Evolutionary conservation across 1,140 invertebrate genomes (phyloP).

Genomic region (Drosophila ercepeae): DNA sequence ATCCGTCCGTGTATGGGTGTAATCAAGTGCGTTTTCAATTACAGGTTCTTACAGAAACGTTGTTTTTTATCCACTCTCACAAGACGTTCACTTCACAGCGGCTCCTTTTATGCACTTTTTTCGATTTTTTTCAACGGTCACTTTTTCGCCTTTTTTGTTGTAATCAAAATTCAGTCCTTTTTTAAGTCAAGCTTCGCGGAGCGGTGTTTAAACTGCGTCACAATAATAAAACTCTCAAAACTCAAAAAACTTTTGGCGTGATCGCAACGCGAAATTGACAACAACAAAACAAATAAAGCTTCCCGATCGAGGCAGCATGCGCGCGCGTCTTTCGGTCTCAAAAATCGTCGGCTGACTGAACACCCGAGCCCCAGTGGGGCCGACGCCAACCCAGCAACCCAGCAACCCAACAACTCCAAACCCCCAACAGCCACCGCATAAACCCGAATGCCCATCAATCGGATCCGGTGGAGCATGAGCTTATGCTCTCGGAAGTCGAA

Average conservation of each 20-base stretch:
- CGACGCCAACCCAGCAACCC: constrained; percentile 37
- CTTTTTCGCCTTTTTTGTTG: background rate
- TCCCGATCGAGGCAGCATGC: constrained; percentile 16
- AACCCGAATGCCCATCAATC: constrained; percentile 28
- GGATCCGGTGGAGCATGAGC: constrained; percentile 36
- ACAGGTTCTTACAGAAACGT: constrained; percentile 60
- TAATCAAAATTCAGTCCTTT: background rate
- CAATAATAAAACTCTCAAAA: background rate
- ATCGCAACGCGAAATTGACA: constrained; percentile 32
- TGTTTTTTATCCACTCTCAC: constrained; percentile 23
- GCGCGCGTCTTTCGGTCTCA: constrained; percentile 66
- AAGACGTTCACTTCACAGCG: constrained; percentile 41
- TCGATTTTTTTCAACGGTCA: constrained; percentile 2
- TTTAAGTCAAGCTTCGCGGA: constrained; percentile 7
- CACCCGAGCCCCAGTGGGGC: constrained; percentile 30
- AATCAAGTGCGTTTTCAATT: constrained; percentile 67
- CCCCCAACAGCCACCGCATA: constrained; percentile 20
- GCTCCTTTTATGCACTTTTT: background rate
- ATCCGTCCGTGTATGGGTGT: constrained; percentile 22
- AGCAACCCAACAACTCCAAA: constrained; percentile 44
- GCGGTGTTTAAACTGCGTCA: constrained; percentile 18
- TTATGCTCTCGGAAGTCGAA: constrained; percentile 36
- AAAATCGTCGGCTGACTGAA: constrained; percentile 73
- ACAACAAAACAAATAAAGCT: constrained; percentile 20
- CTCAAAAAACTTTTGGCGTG: constrained; percentile 5